Base-by-base conservation (phyloP, 2,113 vertebrate genomes). In the Edolisoma coerulescens region DNA sequence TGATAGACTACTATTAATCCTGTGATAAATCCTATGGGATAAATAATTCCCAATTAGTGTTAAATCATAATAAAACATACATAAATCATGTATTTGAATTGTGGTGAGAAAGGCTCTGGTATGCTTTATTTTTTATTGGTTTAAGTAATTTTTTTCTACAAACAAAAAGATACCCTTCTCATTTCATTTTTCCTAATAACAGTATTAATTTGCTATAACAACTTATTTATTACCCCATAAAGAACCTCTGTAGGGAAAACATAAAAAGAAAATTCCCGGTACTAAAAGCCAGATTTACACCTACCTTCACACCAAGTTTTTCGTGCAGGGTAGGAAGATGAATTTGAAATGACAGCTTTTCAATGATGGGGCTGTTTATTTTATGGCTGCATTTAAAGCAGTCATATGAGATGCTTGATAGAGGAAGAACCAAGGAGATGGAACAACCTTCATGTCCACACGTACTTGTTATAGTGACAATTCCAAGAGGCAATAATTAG, bases 131-230 rank as follows among this genome's bases (percentile, higher is more conserved):
- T 86, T 49, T 42, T 57, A 44, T 21, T 76, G 1, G 5, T 49
- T 44, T 16, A 73, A 52, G 3, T 53, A 33, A 5, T 9, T 32
- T 78, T 57, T 82, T 81, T 19, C 16, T 77, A 18, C 24, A 37
- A 84, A 54, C 1, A 69, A n/a, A 84, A 81, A 26, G 0, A 32
- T 39, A 57, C 8, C 1, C 0, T 41, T 83, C 64, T 52, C 0
- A 65, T 78, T 84, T n/a, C 2, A 39, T 70, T 90, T 90, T 69
- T 13, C 28, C 11, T 57, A 52, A 41, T 35, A 49, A 13, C 3
- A 47, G 20, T 24, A 54, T 23, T 65, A 27, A 76, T 65, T 86
- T 80, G 50, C 41, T 56, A 9, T 8, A 15, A 68, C 35, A 76
- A 37, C 3, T 61, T 27, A 23, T 16, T 45, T 45, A 74, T 13